Evolutionary conservation across 2,888 invertebrate genomes (phyloP), one percentile per base, ranked within the genome.

Genomic region (Megastigmus dorsalis): DNA sequence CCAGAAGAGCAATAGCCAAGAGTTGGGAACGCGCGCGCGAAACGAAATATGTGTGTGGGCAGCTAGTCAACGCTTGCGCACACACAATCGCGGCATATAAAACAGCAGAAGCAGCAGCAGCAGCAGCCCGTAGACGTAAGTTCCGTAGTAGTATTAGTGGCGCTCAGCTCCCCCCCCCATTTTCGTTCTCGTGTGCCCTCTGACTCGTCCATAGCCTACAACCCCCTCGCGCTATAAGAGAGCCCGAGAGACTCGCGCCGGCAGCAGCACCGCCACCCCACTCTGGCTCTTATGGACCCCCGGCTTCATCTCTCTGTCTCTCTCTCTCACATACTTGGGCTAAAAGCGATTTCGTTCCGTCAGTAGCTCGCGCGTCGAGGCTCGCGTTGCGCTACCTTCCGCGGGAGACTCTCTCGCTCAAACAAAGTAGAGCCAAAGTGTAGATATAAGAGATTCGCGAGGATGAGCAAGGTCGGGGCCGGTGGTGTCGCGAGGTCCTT

Each of bases 21-120:
- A n/a, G n/a, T n/a, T n/a, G n/a, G n/a, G n/a, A n/a, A n/a, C n/a
- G n/a, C n/a, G n/a, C n/a, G n/a, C n/a, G n/a, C n/a, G n/a, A n/a
- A n/a, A n/a, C n/a, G n/a, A n/a, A n/a, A n/a, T n/a, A n/a, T n/a
- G n/a, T n/a, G n/a, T n/a, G n/a, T n/a, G n/a, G n/a, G n/a, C n/a
- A n/a, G n/a, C n/a, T 20, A 30, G 20, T 23, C 23, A 67, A 57
- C 67, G 57, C 67, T 45, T 57, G 67, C 57, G 57, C 66, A 45
- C 45, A 43, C 43, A 28, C 20, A 43, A 10, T 7, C 23, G 38
- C n/a, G 23, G 23, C 33, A 33, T 36, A 33, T 36, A 6, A 5
- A 55, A 18, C 2, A 18, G 20, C 55, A 13, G 13, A 7, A 20
- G 50, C 41, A 20, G 45, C 18, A 20, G 20, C 4, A 4, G 41